Evolutionary conservation across 2,113 vertebrate genomes (phyloP).

Genomic region (Nerophis ophidion): DNA sequence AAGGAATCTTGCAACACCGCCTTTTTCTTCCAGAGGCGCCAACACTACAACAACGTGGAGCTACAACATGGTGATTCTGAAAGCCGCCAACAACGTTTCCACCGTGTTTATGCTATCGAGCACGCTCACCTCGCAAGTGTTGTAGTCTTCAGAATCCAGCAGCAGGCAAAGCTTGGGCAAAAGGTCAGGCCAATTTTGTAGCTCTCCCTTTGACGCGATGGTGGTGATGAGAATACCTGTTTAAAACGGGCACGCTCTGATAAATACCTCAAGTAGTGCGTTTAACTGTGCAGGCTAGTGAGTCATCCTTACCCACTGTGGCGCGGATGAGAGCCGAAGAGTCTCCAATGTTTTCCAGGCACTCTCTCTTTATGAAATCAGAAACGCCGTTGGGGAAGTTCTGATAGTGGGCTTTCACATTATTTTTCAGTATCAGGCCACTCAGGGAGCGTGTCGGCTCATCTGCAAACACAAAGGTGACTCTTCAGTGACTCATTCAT

Average conservation of each 20-base stretch:
- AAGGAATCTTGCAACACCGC: too few relatives aligned
- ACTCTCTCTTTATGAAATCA: conserved; percentile 96
- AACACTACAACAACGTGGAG: too few relatives aligned
- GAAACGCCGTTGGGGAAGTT: conserved; percentile 92
- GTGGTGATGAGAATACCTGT: conserved; percentile 97
- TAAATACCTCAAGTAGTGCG: too few relatives aligned
- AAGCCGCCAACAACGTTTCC: too few relatives aligned
- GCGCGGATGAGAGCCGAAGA: conserved; percentile 94
- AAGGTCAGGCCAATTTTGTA: conserved; percentile 97
- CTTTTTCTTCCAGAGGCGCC: too few relatives aligned
- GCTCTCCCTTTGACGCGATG: conserved; percentile 93
- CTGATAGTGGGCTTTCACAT: conserved; percentile 96
- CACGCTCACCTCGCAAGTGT: conserved; percentile 88
- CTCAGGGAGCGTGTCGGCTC: conserved; percentile 95
- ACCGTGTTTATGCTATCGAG: too few relatives aligned
- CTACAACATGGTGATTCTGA: too few relatives aligned
- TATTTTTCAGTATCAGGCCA: conserved; percentile 95
- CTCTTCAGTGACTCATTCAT: conserved; percentile 1
- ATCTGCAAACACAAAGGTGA: conserved; percentile 64
- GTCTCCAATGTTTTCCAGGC: conserved; percentile 93
- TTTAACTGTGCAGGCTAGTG: background rate
- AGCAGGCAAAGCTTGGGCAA: conserved; percentile 91
- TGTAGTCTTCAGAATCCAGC: conserved; percentile 96
- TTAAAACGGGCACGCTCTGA: conserved; percentile 1
- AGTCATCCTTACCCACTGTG: conserved; percentile 84